A percentile compares a stretch with the other conserved stretches of the same genome.
phyloP scores from a whole-genome alignment of 1,140 invertebrate genomes.

The Battus philenor region DNA sequence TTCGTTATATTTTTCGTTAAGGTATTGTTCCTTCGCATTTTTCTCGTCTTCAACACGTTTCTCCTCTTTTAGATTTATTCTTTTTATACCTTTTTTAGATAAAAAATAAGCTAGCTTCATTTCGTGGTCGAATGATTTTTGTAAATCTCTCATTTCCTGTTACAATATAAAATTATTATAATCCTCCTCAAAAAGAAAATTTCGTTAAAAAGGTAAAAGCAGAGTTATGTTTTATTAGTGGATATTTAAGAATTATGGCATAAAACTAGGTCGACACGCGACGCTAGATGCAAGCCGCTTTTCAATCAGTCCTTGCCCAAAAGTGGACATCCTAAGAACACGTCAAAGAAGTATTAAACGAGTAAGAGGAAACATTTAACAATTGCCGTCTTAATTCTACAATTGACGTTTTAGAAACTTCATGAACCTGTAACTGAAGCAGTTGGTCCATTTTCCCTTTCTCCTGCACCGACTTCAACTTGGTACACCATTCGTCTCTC shows the following conservation, averaged over 20 bases:
- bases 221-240: no score
- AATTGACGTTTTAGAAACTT: background rate
- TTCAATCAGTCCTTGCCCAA: no score
- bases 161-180: no score
- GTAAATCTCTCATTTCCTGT: slow-evolving; percentile 86
- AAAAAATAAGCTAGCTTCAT: slow-evolving; percentile 85
- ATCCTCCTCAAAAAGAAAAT: no score
- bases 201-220: no score
- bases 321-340: no score
- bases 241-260: no score
- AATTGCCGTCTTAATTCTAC: background rate
- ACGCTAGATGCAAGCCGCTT: no score
- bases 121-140: slow-evolving; percentile 85
- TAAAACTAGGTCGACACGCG: no score
- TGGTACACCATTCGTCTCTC: slow-evolving; percentile 85
- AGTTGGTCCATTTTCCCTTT: slow-evolving; percentile 73
- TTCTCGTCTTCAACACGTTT: slow-evolving; percentile 32
- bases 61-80: slow-evolving; percentile 46
- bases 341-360: no score
- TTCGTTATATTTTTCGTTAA: slow-evolving; percentile 24
- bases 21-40: slow-evolving; percentile 31
- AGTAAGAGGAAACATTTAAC: no score
- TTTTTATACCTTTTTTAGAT: slow-evolving; percentile 79
- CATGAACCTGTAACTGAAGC: slow-evolving; percentile 64
- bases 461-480: slow-evolving; percentile 83